phyloP scores from a whole-genome alignment of 2,888 invertebrate species.

The Elegia similella region DNA sequence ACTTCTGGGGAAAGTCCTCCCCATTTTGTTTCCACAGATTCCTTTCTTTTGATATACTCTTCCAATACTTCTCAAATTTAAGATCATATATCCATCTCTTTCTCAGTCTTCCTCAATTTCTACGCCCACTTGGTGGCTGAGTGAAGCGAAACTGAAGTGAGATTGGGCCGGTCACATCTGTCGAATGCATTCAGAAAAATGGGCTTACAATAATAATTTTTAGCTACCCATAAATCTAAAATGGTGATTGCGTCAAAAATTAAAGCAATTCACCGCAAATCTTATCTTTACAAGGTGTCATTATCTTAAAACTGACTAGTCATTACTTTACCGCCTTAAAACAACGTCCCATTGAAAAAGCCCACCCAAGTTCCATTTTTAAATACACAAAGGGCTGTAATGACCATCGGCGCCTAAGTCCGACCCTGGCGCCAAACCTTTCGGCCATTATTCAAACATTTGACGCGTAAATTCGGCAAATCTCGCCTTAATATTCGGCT shows the following conservation, averaged over 20 bases:
- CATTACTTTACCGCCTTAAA: background rate
- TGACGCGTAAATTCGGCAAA: conserved; percentile 52
- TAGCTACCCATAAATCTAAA: background rate
- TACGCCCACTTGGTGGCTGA: too few relatives aligned
- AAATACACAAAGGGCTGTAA: conserved; percentile 45
- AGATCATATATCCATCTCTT: too few relatives aligned
- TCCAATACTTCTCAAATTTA: too few relatives aligned
- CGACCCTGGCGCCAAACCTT: conserved; percentile 35
- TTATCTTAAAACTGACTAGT: background rate
- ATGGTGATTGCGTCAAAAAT: background rate
- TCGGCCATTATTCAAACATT: conserved; percentile 49
- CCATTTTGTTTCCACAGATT: too few relatives aligned
- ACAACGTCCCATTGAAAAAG: conserved; percentile 37
- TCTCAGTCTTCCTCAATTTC: too few relatives aligned
- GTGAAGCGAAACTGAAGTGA: too few relatives aligned
- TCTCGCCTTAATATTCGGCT: conserved; percentile 40
- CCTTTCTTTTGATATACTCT: too few relatives aligned
- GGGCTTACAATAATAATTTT: too few relatives aligned
- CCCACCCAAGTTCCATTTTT: conserved; percentile 49
- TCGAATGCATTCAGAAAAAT: too few relatives aligned
- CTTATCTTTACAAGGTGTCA: conserved; percentile 7
- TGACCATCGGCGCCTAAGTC: conserved; percentile 19
- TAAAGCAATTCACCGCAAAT: background rate
- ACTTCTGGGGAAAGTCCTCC: too few relatives aligned
- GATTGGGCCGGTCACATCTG: too few relatives aligned